Base-by-base conservation (phyloP, 2,797 vertebrate species). In the Selene dorsalis region DNA sequence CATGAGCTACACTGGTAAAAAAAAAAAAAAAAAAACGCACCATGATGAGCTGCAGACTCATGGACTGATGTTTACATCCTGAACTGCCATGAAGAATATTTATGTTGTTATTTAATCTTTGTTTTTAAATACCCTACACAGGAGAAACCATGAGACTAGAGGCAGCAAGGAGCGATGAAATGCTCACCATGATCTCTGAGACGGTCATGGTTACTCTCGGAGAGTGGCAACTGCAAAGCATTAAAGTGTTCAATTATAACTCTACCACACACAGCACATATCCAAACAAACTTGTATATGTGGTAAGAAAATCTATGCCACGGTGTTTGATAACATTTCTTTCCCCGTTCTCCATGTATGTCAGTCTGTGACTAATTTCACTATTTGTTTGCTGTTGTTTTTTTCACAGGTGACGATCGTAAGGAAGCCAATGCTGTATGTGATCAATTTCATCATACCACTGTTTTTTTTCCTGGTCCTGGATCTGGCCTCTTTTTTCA, bases 381-480 rank as follows among this genome's bases (percentile, higher is more conserved):
- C 0, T 28, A 4, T 48, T 39, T 6, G 3, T 13, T 12, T 64
- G 30, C 30, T 35, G 32, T 22, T 28, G n/a, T 32, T 20, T 55
- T 20, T 47, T 52, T 74, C 13, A 3, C 72, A 93, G 92, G 52
- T 91, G 8, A 52, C 0, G 0, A n/a, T 93, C 1, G 2, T 0
- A 20, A 91, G 92, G 73, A 93, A 83, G 57, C 88, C 92, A 0
- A 13, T 91, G 81, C 87, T 93, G 0, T 91, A 93, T 4, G 58
- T 96, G 2, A 69, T 96, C n/a, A 95, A 92, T 80, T 86, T 96
- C 16, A 93, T 96, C 58, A 13, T 96, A 17, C 96, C 96, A 0
- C 90, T 95, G 0, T 70, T 93, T 0, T 91, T 84, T 32, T 88
- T 97, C 4, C 91, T 96, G 3, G 3, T 94, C 38, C 87, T 97